A percentile compares a stretch with the other conserved stretches of the same genome.
Evolutionary conservation across 2,888 invertebrate species (phyloP).

Genomic region (Leptogaster cylindrica): DNA sequence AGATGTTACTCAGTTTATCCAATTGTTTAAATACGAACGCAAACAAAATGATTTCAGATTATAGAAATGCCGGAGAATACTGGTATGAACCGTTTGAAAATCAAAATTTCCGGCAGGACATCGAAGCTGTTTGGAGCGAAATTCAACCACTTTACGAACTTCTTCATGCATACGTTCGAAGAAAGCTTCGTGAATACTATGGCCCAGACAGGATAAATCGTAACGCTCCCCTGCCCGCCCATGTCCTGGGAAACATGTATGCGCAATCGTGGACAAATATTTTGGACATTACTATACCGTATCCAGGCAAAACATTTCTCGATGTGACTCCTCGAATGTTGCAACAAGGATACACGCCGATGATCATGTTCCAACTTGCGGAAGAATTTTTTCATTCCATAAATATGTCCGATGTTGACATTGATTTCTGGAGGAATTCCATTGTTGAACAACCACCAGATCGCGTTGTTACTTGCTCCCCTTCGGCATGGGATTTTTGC

Average conservation of each 20-base stretch:
- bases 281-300: slow-evolving; percentile 80
- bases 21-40: background rate
- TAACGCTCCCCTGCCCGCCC: slow-evolving; percentile 83
- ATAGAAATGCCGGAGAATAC: slow-evolving; percentile 84
- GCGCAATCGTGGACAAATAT: slow-evolving; percentile 86
- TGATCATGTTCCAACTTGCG: slow-evolving; percentile 83
- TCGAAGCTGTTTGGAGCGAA: slow-evolving; percentile 84
- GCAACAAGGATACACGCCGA: slow-evolving; percentile 83
- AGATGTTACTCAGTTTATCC: too few species aligned
- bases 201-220: slow-evolving; percentile 81
- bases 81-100: slow-evolving; percentile 90
- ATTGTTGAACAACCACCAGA: slow-evolving; percentile 79
- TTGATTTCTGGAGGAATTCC: slow-evolving; percentile 87
- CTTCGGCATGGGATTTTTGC: slow-evolving; percentile 94
- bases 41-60: slow-evolving; percentile 67
- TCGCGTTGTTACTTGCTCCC: slow-evolving; percentile 81
- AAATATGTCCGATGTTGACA: slow-evolving; percentile 85
- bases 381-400: slow-evolving; percentile 92
- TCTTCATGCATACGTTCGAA: slow-evolving; percentile 87
- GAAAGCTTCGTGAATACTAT: slow-evolving; percentile 81
- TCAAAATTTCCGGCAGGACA: slow-evolving; percentile 74
- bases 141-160: slow-evolving; percentile 86
- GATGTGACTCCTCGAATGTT: slow-evolving; percentile 86
- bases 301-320: slow-evolving; percentile 80
- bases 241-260: slow-evolving; percentile 90